Percentiles rank a stretch among this genome's conserved stretches.
These are phyloP conservation scores for Tenthredo distinguenda DNA, from an alignment of 2,888 invertebrate genomes.

Conservation along the genomic window DNA sequence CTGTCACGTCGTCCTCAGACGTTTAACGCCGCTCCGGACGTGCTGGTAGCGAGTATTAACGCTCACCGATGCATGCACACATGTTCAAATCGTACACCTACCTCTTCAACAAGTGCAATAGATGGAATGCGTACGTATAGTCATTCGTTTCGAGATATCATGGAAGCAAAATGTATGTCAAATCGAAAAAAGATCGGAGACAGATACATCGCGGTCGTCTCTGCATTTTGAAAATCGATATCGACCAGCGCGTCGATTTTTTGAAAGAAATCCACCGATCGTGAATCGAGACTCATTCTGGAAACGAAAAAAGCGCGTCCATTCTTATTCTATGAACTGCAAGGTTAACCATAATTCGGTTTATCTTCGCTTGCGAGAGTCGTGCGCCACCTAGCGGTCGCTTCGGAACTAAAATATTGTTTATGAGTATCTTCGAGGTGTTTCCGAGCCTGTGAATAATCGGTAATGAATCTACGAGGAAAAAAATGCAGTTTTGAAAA, in stretches of 20 bases:
- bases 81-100: not conserved
- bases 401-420: not conserved
- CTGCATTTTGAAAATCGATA: not conserved
- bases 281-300: not conserved
- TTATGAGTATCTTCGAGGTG: not conserved
- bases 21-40: constrained; percentile 39
- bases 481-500: not conserved
- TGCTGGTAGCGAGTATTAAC: not conserved
- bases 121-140: not conserved
- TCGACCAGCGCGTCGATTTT: not conserved
- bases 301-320: not conserved
- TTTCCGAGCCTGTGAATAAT: not conserved
- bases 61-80: not conserved
- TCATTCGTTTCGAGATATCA: not conserved
- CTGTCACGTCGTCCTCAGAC: constrained; percentile 47
- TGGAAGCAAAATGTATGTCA: not conserved
- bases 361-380: not conserved
- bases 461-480: not conserved
- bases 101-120: constrained; percentile 18
- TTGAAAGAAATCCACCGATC: not conserved
- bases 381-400: not conserved
- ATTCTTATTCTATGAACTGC: not conserved
- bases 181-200: not conserved
- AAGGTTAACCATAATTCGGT: not conserved
- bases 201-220: not conserved